Base-by-base conservation (phyloP, 2,888 invertebrate genomes). In the Machimus rusticus region DNA sequence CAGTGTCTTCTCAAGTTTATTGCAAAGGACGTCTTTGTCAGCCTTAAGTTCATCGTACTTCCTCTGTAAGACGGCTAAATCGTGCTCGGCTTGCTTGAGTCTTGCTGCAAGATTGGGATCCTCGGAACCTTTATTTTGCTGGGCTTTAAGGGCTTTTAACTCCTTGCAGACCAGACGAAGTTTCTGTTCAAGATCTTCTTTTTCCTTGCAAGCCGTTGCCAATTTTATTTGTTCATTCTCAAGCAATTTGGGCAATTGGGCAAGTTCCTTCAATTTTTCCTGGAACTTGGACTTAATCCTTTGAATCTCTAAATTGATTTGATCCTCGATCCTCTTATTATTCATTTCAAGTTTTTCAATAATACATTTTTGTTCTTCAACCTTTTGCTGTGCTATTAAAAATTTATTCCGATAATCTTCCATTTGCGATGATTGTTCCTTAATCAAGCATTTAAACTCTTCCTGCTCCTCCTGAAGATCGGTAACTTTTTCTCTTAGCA, bases 331-430 rank as follows among this genome's bases (percentile, higher is more conserved):
- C 37, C 91, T 90, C 31, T 90, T 90, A 86, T 92, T 93, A 81
- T 91, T 91, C 8, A 88, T 88, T 39, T 91, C 90, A 9, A 92
- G 89, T 88, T 92, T 91, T 39, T 92, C 91, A 43, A 93, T 91
- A 89, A 92, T 91, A 14, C 89, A 89, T 87, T 91, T 92, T 46
- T 93, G 92, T n/a, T 91, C 90, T 88, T 91, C 91, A 89, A 92
- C 91, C 2, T 91, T 90, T 82, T 92, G 91, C 88, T 92, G 91
- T 0, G 92, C 91, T 82, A 91, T 90, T 31, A 92, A 87, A 74
- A 92, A 93, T 43, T 92, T 92, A 12, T 90, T 88, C 14, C 92
- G 91, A 79, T 92, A 92, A 55, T 91, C 91, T 19, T 90, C 90
- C 0, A 92, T 89, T 76, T 92, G 90, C 2, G 90, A 90, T 86